Evolutionary conservation across 2,888 invertebrate genomes (phyloP), one percentile per base, ranked within the genome.

Genomic region (Agrotis clavis): DNA sequence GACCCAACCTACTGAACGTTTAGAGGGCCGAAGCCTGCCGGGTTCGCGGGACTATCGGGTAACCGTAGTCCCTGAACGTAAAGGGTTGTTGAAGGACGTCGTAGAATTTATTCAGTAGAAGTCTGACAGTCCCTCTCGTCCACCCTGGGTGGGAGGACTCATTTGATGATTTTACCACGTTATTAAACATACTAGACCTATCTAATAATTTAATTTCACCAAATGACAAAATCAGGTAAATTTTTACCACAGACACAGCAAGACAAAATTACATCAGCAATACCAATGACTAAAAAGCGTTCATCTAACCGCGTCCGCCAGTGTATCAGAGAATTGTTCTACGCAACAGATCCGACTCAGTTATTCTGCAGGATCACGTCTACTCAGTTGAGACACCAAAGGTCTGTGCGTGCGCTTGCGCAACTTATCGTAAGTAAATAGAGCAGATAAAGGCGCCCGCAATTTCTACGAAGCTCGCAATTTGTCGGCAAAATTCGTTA

Each of bases 361-460:
- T 85, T 85, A 86, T 87, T 87, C 82, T 76, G 80, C 89, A 90
- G 91, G 91, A 91, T 90, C 91, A 91, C 90, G 91, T 91, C 89
- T 89, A 70, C 89, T 90, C 89, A 89, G 86, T 92, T 92, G 90
- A 89, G 91, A 89, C 90, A 92, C 89, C 84, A 91, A 90, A 92
- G 91, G 91, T 91, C 85, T 89, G 88, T 91, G 90, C 92, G 91
- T 91, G 72, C 67, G 67, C 77, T 90, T 89, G 79, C 89, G 83
- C 85, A 91, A 91, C 79, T 48, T 67, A 81, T 80, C 74, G 76
- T 83, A 83, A 88, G 75, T 83, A 89, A 90, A 88, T 88, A 87
- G 86, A 87, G 86, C 89, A 87, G 89, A 91, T 85, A 91, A 89
- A 88, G 84, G 88, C 88, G 87, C 85, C 85, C 86, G 89, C 86